Base-by-base conservation (phyloP, 2,113 vertebrate species). In the Gnathonemus echidnorhynchus region DNA sequence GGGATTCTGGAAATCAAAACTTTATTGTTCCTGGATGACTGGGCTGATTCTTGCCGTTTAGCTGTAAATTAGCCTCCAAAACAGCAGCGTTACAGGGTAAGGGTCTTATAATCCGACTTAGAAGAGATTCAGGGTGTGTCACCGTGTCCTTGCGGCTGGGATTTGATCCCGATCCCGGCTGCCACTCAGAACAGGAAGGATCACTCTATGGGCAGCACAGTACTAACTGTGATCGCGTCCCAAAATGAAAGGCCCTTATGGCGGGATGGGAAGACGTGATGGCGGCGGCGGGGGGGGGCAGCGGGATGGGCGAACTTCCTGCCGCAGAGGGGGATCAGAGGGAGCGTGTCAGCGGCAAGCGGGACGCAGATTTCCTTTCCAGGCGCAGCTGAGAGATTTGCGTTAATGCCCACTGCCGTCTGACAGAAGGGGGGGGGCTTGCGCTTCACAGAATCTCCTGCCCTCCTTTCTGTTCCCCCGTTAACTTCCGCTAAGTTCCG, bases 311-410 rank as follows among this genome's bases (percentile, higher is more conserved):
- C 39, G 84, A 91, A 92, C 90, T 90, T 91, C 94, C 93, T 94
- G 93, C 93, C 92, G 91, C 92, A 92, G 89, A 80, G 87, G 1
- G 48, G 93, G 94, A 95, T 95, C 94, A 95, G 93, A 94, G 89
- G 53, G 89, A 94, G 90, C 90, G 92, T 94, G 94, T 95, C 91
- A 90, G 91, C 91, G 91, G 91, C 92, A 92, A 93, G 53, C 93
- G 91, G 94, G 94, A 94, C 90, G 93, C 92, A 92, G 94, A 93
- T 92, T 94, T 95, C 92, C 93, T 93, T 94, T 94, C 94, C 94
- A 93, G 93, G 93, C 93, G 91, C 87, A 91, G 93, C 92, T 93
- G 89, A 88, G 93, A 95, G 94, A 96, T 96, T 96, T 95, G 93
- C 91, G 45, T 89, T 94, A 95, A 95, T 94, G 90, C 93, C 94